A percentile compares a stretch with the other conserved stretches of the same genome.
These are phyloP conservation scores for Platichthys stellatus DNA, from an alignment of 2,113 vertebrate species.

Conservation along the genomic window DNA sequence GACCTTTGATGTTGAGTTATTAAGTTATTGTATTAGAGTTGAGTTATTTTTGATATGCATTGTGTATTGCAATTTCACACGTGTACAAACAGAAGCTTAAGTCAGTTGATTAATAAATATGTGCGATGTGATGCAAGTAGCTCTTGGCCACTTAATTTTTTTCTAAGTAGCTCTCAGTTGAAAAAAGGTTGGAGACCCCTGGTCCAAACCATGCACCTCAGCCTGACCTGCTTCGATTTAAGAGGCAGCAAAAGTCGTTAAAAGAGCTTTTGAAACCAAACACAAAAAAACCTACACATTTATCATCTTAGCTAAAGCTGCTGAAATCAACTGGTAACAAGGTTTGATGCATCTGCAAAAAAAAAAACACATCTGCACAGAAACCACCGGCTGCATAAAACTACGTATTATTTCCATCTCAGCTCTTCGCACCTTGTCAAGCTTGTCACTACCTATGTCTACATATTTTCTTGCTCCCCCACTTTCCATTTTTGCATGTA, in stretches of 20 bases:
- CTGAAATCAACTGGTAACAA: background rate
- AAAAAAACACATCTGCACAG: slow-evolving; percentile 13
- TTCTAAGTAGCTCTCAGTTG: no score
- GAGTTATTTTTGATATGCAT: no score
- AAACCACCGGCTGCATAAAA: slow-evolving; percentile 32
- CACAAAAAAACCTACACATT: background rate
- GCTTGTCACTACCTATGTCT: slow-evolving; percentile 5
- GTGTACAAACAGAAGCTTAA: no score
- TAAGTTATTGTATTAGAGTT: no score
- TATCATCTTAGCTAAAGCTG: background rate
- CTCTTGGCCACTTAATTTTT: no score
- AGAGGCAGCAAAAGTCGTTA: background rate
- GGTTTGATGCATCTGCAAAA: background rate
- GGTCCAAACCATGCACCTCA: background rate
- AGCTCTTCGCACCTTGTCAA: slow-evolving; percentile 6
- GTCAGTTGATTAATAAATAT: no score
- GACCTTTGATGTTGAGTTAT: no score
- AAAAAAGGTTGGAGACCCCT: no score
- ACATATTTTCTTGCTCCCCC: background rate
- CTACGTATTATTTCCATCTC: slow-evolving; percentile 9
- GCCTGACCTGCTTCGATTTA: slow-evolving; percentile 1
- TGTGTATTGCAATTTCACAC: no score
- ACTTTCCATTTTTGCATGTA: slow-evolving; percentile 22
- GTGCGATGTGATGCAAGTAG: no score
- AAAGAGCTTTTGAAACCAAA: background rate